Evolutionary conservation across 2,888 invertebrate genomes (phyloP).

Genomic region (Alitta virens): DNA sequence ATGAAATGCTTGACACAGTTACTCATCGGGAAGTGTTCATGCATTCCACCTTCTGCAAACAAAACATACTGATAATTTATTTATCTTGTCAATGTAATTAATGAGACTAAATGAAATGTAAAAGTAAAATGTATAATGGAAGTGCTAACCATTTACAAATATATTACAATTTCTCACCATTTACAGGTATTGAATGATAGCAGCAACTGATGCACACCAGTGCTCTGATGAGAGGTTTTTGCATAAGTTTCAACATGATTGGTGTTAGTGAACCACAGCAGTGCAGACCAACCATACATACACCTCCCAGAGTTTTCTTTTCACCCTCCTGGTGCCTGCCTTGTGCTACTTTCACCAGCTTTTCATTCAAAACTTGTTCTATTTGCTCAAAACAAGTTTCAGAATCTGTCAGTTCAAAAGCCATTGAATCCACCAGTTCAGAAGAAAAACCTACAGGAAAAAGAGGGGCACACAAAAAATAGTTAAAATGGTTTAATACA

Average conservation of each 20-base stretch:
- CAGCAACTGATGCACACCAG: conserved; percentile 51
- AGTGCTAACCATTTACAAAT: background rate
- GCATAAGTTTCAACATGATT: conserved; percentile 40
- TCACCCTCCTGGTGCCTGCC: background rate
- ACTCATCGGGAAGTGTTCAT: conserved; percentile 12
- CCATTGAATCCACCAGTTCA: background rate
- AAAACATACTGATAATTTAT: no score
- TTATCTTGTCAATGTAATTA: no score
- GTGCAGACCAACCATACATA: conserved; percentile 51
- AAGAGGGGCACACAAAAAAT: no score
- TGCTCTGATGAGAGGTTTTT: conserved; percentile 30
- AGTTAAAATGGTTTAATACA: no score
- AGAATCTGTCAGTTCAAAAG: background rate
- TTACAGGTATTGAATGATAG: conserved; percentile 47
- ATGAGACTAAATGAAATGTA: no score
- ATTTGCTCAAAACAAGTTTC: background rate
- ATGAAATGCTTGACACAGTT: background rate
- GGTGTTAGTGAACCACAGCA: conserved; percentile 55
- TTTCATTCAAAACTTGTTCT: background rate
- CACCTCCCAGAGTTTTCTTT: background rate
- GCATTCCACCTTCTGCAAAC: background rate
- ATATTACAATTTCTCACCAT: no score
- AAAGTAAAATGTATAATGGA: no score
- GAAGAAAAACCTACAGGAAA: background rate
- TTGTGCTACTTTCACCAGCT: background rate